Conservation (phyloP, 1,140 invertebrate species). For the Battus philenor region DNA sequence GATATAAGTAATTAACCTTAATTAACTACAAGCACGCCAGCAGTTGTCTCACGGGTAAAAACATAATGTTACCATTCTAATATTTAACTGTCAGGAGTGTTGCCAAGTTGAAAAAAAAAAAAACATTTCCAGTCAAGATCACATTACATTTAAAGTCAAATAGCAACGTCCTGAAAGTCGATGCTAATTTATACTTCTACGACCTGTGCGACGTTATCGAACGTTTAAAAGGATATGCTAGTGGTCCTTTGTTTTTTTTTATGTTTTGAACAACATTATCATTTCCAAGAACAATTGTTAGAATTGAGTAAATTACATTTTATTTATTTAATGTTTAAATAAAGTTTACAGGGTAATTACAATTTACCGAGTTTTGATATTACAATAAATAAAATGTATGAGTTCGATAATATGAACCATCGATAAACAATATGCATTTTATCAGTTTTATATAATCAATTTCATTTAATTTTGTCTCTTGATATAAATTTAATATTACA, state of each 20-base stretch:
- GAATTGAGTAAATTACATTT: too few species aligned
- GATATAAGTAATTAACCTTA: conserved; percentile 49
- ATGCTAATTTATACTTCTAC: conserved; percentile 20
- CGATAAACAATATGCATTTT: too few species aligned
- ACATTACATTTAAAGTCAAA: conserved; percentile 12
- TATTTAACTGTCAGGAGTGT: conserved; percentile 32
- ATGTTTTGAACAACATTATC: too few species aligned
- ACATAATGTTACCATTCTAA: conserved; percentile 30
- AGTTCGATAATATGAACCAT: too few species aligned
- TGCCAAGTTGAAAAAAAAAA: conserved; percentile 1
- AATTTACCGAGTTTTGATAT: too few species aligned
- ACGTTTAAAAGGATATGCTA: neutral
- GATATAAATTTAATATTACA: too few species aligned
- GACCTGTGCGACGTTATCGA: conserved; percentile 8
- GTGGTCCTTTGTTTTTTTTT: neutral
- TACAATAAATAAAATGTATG: too few species aligned
- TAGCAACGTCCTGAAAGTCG: conserved; percentile 17
- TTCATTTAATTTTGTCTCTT: too few species aligned
- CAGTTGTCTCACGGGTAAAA: conserved; percentile 44
- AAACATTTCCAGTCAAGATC: conserved; percentile 1
- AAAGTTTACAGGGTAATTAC: too few species aligned
- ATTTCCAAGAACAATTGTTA: too few species aligned
- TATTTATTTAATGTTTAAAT: too few species aligned
- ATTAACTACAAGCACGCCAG: conserved; percentile 47
- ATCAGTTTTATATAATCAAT: too few species aligned